A percentile compares a stretch with the other conserved stretches of the same genome.
These are phyloP conservation scores for Criorhina ranunculi DNA, from an alignment of 2,888 invertebrate species.

Conservation along the genomic window DNA sequence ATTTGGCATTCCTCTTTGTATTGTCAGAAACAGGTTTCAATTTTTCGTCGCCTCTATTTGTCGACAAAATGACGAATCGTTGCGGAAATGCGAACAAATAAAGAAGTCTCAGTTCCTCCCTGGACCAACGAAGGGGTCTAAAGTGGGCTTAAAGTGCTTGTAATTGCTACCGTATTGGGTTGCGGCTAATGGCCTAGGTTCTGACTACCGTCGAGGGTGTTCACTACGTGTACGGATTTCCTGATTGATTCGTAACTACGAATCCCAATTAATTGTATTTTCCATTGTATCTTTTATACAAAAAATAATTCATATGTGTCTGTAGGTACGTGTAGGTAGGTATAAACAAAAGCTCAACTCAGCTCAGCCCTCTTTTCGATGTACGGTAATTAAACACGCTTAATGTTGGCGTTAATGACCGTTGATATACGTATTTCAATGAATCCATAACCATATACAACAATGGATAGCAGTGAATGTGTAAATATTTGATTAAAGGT, in stretches of 20 bases:
- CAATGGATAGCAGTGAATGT: constrained; percentile 12
- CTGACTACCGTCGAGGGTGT: constrained; percentile 22
- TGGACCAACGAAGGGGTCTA: constrained; percentile 29
- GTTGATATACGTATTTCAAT: constrained; percentile 5
- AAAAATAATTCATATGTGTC: no score
- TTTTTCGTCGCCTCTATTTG: background rate
- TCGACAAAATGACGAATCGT: constrained; percentile 23
- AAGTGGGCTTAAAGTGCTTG: constrained; percentile 48
- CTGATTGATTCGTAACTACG: constrained; percentile 28
- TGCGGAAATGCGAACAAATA: constrained; percentile 51
- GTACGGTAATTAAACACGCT: constrained; percentile 27
- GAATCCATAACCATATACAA: constrained; percentile 6
- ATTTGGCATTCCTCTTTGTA: constrained; percentile 14
- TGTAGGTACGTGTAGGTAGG: no score
- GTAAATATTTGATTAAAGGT: constrained; percentile 35
- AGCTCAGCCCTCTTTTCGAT: constrained; percentile 1
- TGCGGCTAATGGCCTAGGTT: constrained; percentile 22
- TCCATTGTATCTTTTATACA: constrained; percentile 25
- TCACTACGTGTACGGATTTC: constrained; percentile 52
- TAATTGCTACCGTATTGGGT: constrained; percentile 49
- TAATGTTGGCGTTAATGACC: constrained; percentile 54
- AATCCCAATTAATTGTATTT: constrained; percentile 33
- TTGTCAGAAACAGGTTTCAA: constrained; percentile 18
- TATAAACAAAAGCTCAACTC: background rate
- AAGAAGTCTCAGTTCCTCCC: constrained; percentile 8